Percentiles rank a stretch among this genome's conserved stretches.
These are phyloP conservation scores for Pseudachorutes palmiensis DNA, from an alignment of 1,140 invertebrate species.

Conservation along the genomic window DNA sequence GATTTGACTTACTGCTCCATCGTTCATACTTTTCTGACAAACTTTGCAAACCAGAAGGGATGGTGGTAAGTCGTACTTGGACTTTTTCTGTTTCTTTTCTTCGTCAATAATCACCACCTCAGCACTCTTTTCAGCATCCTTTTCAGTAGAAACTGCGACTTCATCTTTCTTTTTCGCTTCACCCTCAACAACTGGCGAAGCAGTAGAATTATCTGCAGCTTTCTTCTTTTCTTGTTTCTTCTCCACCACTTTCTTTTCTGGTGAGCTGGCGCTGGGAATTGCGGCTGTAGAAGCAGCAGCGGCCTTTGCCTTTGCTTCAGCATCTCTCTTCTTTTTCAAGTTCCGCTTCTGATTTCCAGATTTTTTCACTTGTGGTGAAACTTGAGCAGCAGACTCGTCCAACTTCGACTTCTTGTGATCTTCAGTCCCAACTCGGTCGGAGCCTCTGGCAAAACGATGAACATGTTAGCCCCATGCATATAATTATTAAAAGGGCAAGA, in stretches of 20 bases:
- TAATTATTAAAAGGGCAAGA: too few relatives aligned
- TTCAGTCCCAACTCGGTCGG: constrained; percentile 3
- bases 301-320: neutral
- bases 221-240: constrained; percentile 6
- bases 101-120: neutral
- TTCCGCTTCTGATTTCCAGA: neutral
- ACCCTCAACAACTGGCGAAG: neutral
- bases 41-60: constrained; percentile 32
- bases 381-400: constrained; percentile 2
- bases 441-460: neutral
- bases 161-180: constrained; percentile 11
- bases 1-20: constrained; percentile 26
- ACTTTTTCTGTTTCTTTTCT: constrained; percentile 21
- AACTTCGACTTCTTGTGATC: neutral
- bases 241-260: neutral
- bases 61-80: constrained; percentile 32
- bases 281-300: neutral
- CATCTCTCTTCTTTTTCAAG: constrained; percentile 5
- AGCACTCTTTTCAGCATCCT: constrained; percentile 15
- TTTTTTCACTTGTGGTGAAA: neutral
- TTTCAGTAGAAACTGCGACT: constrained; percentile 19
- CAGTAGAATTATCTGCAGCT: neutral
- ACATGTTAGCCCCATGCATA: too few relatives aligned
- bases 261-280: neutral
- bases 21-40: constrained; percentile 34